Base-by-base conservation (phyloP, 2,797 vertebrate species). In the Gymnocypris eckloni region DNA sequence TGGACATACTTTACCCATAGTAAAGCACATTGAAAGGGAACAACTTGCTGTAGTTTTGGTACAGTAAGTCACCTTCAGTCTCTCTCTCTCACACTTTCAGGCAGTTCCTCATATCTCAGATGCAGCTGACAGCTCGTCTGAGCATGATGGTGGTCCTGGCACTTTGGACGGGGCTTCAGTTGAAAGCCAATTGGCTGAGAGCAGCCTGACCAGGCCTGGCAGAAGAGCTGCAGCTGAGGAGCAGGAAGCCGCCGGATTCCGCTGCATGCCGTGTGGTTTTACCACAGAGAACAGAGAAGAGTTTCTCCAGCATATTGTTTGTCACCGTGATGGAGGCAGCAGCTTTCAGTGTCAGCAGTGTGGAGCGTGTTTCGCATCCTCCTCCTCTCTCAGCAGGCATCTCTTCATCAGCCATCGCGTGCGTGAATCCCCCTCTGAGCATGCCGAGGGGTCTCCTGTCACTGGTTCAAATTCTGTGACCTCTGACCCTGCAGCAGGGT, bases 351-450 rank as follows among this genome's bases (percentile, higher is more conserved):
- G 98, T 89, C 93, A 94, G 0, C 97, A 98, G 88, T 99, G 98
- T 0, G 98, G 98, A 0, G 95, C 97, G 41, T 98, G 98, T 93
- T 99, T 99, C 88, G 95, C 98, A 0, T 99, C 98, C 0, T 91
- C 92, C 11, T 93, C 95, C 70, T 98, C 98, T 6, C 93, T 99
- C 83, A 96, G 93, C 86, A 96, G 98, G 20, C 98, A 99, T 86
- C 96, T 96, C 82, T 98, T 99, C 93, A 99, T 99, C 93, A 96
- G 94, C 85, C 98, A 99, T 93, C 98, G 97, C 84, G 95, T 98
- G 90, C 96, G 94, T 82, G 92, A 84, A 6, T 69, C 86, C 0
- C 43, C 56, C 25, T 15, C 52, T 1, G 91, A 93, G 1, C 87
- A 0, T 69, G 33, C 76, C 93, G 93, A 91, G 93, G 89, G 81